These are phyloP conservation scores for Tupaia chinensis DNA, from an alignment of 2,113 vertebrate species.

Conservation along the genomic window DNA sequence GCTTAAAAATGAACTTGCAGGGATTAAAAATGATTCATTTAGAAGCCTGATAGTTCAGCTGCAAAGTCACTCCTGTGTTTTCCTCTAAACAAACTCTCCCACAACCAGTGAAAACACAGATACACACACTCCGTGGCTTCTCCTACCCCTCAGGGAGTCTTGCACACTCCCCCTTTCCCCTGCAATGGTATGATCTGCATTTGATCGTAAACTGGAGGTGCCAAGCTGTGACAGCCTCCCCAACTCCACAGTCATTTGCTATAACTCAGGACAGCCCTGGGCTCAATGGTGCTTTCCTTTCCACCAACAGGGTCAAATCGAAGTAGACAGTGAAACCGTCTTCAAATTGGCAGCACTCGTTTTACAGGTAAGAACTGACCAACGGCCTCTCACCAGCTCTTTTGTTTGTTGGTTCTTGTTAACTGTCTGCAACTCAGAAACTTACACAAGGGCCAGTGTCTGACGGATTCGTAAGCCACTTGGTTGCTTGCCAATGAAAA, in stretches of 20 bases:
- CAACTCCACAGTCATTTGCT: constrained; percentile 57
- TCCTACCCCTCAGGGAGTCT: background rate
- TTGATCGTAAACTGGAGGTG: constrained; percentile 86
- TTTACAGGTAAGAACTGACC: constrained; percentile 92
- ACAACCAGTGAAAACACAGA: background rate
- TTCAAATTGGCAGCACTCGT: constrained; percentile 96
- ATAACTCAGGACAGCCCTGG: background rate
- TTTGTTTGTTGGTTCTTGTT: background rate
- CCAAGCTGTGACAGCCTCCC: constrained; percentile 80
- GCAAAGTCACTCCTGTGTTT: constrained; percentile 4
- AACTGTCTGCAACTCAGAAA: constrained; percentile 5
- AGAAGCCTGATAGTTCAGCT: background rate
- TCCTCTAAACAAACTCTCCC: constrained; percentile 13
- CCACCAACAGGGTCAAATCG: constrained; percentile 91
- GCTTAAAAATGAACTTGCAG: constrained; percentile 36
- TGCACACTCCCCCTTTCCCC: background rate
- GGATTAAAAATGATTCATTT: constrained; percentile 28
- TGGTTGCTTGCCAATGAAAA: background rate
- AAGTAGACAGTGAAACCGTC: constrained; percentile 94
- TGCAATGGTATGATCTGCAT: constrained; percentile 89
- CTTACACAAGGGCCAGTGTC: background rate
- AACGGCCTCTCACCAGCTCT: rapidly evolving
- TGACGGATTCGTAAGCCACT: background rate
- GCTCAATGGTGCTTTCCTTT: constrained; percentile 65
- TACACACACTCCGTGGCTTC: background rate